Percentiles rank a stretch among this genome's conserved stretches.
These are phyloP conservation scores for Misgurnus anguillicaudatus DNA, from an alignment of 2,113 vertebrate species.

Conservation along the genomic window DNA sequence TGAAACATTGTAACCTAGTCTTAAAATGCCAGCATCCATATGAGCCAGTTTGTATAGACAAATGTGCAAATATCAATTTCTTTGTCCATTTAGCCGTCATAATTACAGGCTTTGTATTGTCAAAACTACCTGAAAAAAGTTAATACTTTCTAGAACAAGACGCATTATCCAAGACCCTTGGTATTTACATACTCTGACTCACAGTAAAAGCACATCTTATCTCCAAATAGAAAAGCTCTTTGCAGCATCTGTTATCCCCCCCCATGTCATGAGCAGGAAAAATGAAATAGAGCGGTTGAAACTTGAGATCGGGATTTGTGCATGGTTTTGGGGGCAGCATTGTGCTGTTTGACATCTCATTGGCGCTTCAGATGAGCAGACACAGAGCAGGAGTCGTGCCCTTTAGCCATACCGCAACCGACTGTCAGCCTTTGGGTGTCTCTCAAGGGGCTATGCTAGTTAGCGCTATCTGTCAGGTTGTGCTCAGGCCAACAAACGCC, in stretches of 20 bases:
- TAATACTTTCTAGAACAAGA: background rate
- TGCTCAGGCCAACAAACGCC: constrained; percentile 62
- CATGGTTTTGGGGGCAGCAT: constrained; percentile 54
- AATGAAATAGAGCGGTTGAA: background rate
- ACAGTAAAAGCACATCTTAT: background rate
- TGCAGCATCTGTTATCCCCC: background rate
- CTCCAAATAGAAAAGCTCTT: background rate
- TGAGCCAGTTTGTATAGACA: constrained; percentile 30
- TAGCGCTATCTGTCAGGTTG: constrained; percentile 70
- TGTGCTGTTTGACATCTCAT: constrained; percentile 64
- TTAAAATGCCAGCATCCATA: constrained; percentile 34
- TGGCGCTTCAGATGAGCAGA: constrained; percentile 60
- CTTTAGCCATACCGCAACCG: constrained; percentile 70
- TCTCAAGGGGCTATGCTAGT: constrained; percentile 70
- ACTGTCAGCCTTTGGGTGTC: constrained; percentile 70
- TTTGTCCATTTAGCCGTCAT: background rate
- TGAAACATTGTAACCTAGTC: constrained; percentile 29
- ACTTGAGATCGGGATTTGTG: constrained; percentile 15
- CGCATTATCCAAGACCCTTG: constrained; percentile 9
- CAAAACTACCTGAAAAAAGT: constrained; percentile 9
- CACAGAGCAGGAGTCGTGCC: constrained; percentile 66
- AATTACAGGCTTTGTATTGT: constrained; percentile 13
- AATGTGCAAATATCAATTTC: background rate
- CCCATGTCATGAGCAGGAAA: background rate
- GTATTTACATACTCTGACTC: constrained; percentile 15